Percentiles rank a stretch among this genome's conserved stretches.
These are phyloP conservation scores for Acestrorhynchus altus DNA, from an alignment of 2,797 vertebrate species.

Conservation along the genomic window DNA sequence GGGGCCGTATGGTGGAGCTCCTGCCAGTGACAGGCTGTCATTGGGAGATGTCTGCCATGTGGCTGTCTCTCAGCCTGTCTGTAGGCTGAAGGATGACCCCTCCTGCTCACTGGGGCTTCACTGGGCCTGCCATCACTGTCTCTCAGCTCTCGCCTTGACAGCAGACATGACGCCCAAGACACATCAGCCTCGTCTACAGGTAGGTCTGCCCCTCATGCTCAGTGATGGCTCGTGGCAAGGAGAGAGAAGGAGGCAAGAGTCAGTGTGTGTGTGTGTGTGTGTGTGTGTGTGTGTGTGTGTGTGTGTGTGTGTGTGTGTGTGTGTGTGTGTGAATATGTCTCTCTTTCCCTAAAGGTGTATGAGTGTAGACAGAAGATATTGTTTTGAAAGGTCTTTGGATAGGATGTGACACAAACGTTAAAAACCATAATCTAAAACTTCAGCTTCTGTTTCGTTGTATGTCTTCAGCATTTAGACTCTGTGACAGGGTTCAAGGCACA, in stretches of 20 bases:
- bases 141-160: conserved; percentile 93
- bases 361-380: conserved; percentile 22
- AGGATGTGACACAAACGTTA: conserved; percentile 30
- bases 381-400: conserved; percentile 40
- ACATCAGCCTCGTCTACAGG: conserved; percentile 76
- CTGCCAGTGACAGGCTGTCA: conserved; percentile 55
- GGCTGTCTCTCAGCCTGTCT: conserved; percentile 75
- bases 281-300: conserved; percentile 11
- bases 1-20: conserved; percentile 63
- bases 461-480: conserved; percentile 16
- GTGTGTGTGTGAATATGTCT: conserved; percentile 19
- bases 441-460: conserved; percentile 27
- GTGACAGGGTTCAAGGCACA: conserved; percentile 35
- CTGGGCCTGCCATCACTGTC: conserved; percentile 91
- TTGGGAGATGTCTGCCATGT: conserved; percentile 65
- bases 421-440: conserved; percentile 39
- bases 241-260: conserved; percentile 64
- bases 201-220: conserved; percentile 74
- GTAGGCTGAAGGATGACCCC: conserved; percentile 89
- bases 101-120: conserved; percentile 82
- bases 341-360: conserved; percentile 40
- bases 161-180: conserved; percentile 92
- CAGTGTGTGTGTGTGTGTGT: conserved; percentile 11
- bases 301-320: conserved; percentile 17
- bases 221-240: conserved; percentile 76